phyloP scores from a whole-genome alignment of 2,888 invertebrate genomes.

The Caenorhabditis doughertyi region DNA sequence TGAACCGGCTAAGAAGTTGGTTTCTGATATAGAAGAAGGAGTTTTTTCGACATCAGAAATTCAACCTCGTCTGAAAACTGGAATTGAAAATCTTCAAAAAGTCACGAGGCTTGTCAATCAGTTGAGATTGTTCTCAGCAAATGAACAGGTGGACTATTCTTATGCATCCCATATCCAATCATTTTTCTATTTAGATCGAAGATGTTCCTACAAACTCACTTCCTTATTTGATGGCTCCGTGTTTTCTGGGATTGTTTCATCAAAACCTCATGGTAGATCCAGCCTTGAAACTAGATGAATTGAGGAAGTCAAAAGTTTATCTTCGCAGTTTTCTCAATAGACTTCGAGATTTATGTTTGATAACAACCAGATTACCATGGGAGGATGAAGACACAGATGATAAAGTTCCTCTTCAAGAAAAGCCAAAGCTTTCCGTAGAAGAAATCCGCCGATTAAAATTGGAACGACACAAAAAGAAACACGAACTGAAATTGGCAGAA shows the following conservation, averaged over 20 bases:
- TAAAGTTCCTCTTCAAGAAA: conserved; percentile 33
- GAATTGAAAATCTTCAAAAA: conserved; percentile 60
- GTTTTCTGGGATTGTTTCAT: conserved; percentile 74
- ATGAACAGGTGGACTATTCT: conserved; percentile 62
- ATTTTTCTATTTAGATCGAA: conserved; percentile 58
- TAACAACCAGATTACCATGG: conserved; percentile 73
- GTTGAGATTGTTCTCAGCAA: conserved; percentile 72
- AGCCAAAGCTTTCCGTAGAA: conserved; percentile 28
- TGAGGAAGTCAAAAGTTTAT: conserved; percentile 70
- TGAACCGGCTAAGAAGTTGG: conserved; percentile 38
- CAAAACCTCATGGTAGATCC: conserved; percentile 66
- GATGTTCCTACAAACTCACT: conserved; percentile 72
- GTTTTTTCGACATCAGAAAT: conserved; percentile 41
- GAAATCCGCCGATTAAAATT: conserved; percentile 58
- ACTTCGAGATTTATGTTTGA: conserved; percentile 68
- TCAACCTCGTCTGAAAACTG: conserved; percentile 49
- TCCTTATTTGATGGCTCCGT: conserved; percentile 75
- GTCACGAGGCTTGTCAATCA: conserved; percentile 65
- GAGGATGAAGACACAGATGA: conserved; percentile 52
- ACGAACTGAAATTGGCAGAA: conserved; percentile 52
- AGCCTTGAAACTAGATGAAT: conserved; percentile 60
- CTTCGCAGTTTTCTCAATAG: conserved; percentile 74
- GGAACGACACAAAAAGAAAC: conserved; percentile 55
- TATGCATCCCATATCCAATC: neutral
- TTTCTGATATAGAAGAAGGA: conserved; percentile 63